Conservation (phyloP, 2,888 invertebrate species). For the Aphidoletes aphidimyza region DNA sequence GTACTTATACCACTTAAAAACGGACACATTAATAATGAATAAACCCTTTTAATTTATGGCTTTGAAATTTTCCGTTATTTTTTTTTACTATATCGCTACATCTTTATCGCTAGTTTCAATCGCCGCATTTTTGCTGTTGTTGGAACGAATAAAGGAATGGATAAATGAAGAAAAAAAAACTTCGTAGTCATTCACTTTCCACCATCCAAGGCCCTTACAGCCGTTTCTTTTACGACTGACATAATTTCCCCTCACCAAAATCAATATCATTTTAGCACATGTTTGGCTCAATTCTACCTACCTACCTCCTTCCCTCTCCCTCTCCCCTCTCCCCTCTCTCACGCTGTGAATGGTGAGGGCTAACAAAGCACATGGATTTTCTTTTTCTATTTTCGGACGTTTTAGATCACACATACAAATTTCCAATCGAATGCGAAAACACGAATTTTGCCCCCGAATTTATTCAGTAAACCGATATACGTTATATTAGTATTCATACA, state of each 20-base stretch:
- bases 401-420: background rate
- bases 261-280: slow-evolving; percentile 35
- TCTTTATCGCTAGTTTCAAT: slow-evolving; percentile 2
- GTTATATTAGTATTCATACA: too few relatives aligned
- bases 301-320: background rate
- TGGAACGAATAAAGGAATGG: too few relatives aligned
- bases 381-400: background rate
- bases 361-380: background rate
- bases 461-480: too few relatives aligned
- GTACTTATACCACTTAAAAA: background rate
- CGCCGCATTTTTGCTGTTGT: background rate
- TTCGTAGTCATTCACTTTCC: background rate
- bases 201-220: background rate
- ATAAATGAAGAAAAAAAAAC: background rate
- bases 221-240: slow-evolving; percentile 26
- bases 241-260: slow-evolving; percentile 48
- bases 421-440: too few relatives aligned
- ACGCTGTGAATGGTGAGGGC: background rate
- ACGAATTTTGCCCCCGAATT: too few relatives aligned
- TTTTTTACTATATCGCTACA: background rate
- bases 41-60: slow-evolving; percentile 37
- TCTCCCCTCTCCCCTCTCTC: background rate
- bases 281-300: background rate
- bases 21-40: slow-evolving; percentile 18
- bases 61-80: background rate